Evolutionary conservation across 2,797 vertebrate genomes (phyloP), one percentile per base, ranked within the genome.

Genomic region (Chanos chanos): DNA sequence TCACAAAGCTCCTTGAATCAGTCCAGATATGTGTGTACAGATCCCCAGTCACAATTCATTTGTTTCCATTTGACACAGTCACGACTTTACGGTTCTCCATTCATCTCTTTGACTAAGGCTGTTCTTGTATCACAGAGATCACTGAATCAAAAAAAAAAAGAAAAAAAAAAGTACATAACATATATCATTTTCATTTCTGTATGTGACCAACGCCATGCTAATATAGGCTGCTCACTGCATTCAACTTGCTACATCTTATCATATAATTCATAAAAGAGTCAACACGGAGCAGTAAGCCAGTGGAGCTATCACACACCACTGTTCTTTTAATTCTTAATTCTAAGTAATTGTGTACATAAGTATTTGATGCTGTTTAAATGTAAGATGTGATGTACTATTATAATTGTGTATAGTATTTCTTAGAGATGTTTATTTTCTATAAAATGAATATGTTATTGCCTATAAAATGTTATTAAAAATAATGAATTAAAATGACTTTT

Each of bases 401-500:
- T 90, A 90, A 90, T 89, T 90, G 90, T 91, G 90, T 91, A 91
- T 91, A 91, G 90, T 91, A 91, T 91, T 91, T 91, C 89, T 85
- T 91, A 91, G 90, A 91, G 90, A 91, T 91, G 90, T 91, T 91
- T 91, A 91, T 91, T 91, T 91, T 91, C 86, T 91, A 91, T 91
- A 90, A 91, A 87, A 90, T 83, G 84, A 90, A 89, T 89, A 89
- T 87, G 90, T 91, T 88, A 90, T 91, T 91, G 90, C 88, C 88
- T 90, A 90, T 88, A 88, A 90, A 90, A 89, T 83, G 83, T 89
- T 89, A 90, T 90, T 89, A 89, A 90, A 90, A 90, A 83, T 77
- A 78, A 85, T 79, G 66, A 74, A 75, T 59, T 71, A 74, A 70
- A 74, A 80, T 2, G 47, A 79, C 63, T 67, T 81, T 83, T 89